Conservation (phyloP, 2,888 invertebrate genomes). For the Tenthredo mesomela region DNA sequence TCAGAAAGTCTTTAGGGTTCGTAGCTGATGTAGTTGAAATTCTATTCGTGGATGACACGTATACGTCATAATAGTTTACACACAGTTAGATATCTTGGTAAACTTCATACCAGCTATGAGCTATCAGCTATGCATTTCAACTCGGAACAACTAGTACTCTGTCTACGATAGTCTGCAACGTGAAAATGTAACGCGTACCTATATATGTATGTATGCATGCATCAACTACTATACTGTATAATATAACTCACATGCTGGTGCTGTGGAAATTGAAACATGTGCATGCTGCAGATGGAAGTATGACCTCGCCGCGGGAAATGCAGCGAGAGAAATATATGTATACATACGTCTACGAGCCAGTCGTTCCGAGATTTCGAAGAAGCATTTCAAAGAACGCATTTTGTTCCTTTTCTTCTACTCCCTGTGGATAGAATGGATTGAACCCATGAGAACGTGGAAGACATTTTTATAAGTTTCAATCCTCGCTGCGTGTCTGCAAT, state of each 20-base stretch:
- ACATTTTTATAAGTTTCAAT: neutral
- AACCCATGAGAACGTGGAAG: neutral
- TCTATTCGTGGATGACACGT: constrained; percentile 30
- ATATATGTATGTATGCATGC: neutral
- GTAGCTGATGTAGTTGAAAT: neutral
- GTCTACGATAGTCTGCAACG: neutral
- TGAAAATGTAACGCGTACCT: neutral
- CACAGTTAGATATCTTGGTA: neutral
- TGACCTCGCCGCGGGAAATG: constrained; percentile 32
- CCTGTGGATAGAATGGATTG: neutral
- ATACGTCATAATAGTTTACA: constrained; percentile 18
- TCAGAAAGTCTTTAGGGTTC: neutral
- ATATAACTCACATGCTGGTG: constrained; percentile 10
- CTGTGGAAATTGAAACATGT: constrained; percentile 11
- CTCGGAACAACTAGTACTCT: neutral
- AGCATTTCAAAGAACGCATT: constrained; percentile 8
- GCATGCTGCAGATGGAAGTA: constrained; percentile 21
- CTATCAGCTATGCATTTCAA: constrained; percentile 23
- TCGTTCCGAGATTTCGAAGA: constrained; percentile 2
- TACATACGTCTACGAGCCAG: neutral
- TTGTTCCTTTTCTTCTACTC: neutral
- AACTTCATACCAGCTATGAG: neutral
- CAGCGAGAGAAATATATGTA: constrained; percentile 28
- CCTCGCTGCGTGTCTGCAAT: neutral
- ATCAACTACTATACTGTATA: neutral